A percentile compares a stretch with the other conserved stretches of the same genome.
phyloP scores from a whole-genome alignment of 2,113 vertebrate genomes.

The Mormyrus iriodes region DNA sequence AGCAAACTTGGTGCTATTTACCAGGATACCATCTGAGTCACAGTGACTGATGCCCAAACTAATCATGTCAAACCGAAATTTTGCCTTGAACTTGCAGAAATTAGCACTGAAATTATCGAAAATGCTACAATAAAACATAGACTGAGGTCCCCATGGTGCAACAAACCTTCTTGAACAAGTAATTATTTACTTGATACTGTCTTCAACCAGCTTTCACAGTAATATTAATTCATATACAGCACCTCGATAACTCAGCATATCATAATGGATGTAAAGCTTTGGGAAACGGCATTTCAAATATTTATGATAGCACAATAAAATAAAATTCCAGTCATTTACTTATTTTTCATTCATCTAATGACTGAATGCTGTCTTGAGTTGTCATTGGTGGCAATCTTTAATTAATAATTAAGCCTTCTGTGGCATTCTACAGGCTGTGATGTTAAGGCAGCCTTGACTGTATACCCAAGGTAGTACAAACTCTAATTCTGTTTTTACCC shows the following conservation, averaged over 20 bases:
- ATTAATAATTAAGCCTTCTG: not conserved
- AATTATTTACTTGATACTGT: not conserved
- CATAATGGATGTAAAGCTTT: not conserved
- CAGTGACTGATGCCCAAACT: not conserved
- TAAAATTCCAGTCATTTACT: not conserved
- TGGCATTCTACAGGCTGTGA: not conserved
- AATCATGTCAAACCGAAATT: not conserved
- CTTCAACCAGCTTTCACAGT: not conserved
- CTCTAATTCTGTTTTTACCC: constrained; percentile 6
- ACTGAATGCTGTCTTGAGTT: not conserved
- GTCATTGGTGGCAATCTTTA: not conserved
- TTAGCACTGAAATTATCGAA: not conserved
- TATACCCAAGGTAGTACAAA: constrained; percentile 2
- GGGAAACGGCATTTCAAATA: not conserved
- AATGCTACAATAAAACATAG: not conserved
- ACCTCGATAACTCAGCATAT: not conserved
- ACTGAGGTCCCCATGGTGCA: not conserved
- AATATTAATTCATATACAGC: not conserved
- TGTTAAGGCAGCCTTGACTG: not conserved
- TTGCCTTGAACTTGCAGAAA: not conserved
- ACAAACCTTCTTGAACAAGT: not conserved
- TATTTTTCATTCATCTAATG: not conserved
- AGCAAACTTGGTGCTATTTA: not conserved
- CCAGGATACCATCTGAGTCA: not conserved
- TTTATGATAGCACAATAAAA: constrained; percentile 1